These are phyloP conservation scores for Littorina saxatilis DNA, from an alignment of 1,140 invertebrate genomes.

Conservation along the genomic window DNA sequence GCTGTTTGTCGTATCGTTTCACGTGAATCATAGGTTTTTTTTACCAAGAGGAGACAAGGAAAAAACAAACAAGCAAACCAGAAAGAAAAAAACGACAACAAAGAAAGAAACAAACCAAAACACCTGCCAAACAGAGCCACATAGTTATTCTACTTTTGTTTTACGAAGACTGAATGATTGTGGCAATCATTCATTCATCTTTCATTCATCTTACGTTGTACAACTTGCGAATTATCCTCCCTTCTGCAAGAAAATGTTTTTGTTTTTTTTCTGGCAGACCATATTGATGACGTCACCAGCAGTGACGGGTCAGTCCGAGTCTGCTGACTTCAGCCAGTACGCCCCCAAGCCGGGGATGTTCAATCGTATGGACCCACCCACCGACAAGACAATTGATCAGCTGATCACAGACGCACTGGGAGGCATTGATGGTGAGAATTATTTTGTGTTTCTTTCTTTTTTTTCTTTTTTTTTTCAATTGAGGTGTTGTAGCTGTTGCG, in stretches of 20 bases:
- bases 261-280: constrained; percentile 35
- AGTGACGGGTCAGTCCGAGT: constrained; percentile 28
- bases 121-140: not conserved
- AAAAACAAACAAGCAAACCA: not conserved
- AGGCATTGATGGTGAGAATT: constrained; percentile 57
- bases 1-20: too few species aligned
- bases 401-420: constrained; percentile 57
- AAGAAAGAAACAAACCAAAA: not conserved
- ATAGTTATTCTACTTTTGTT: not conserved
- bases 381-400: constrained; percentile 57
- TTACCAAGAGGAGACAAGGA: not conserved
- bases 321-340: constrained; percentile 27
- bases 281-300: not conserved
- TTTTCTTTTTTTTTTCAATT: too few species aligned
- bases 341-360: constrained; percentile 30
- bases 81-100: not conserved
- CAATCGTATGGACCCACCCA: constrained; percentile 43
- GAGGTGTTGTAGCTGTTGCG: too few species aligned
- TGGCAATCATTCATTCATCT: not conserved
- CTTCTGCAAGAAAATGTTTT: not conserved
- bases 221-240: not conserved
- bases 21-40: too few species aligned
- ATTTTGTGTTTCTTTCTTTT: too few species aligned
- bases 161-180: not conserved
- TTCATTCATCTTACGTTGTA: not conserved